Conservation (phyloP, 2,888 invertebrate species). For the Torymus aiolomorphi region DNA sequence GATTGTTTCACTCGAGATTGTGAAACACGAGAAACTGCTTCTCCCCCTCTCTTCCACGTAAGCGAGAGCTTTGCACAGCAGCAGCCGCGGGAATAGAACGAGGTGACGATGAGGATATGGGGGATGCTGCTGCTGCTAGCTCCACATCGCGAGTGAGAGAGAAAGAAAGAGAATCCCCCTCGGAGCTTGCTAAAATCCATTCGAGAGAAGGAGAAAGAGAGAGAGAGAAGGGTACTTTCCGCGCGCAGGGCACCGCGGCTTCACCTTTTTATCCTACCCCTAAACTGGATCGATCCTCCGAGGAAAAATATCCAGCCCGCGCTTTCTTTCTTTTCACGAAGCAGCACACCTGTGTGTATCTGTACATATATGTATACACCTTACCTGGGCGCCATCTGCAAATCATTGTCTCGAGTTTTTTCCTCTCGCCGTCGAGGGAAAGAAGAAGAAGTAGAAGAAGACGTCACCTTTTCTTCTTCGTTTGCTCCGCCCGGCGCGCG, state of each 20-base stretch:
- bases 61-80: slow-evolving; percentile 36
- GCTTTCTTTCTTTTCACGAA: too few relatives aligned
- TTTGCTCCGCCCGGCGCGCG: too few relatives aligned
- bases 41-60: not conserved
- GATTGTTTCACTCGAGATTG: slow-evolving; percentile 69
- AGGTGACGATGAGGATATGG: slow-evolving; percentile 52
- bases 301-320: slow-evolving; percentile 53
- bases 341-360: not conserved
- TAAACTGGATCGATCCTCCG: slow-evolving; percentile 62
- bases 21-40: slow-evolving; percentile 66
- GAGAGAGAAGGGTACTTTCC: slow-evolving; percentile 60
- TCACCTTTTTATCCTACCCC: slow-evolving; percentile 52
- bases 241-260: slow-evolving; percentile 29
- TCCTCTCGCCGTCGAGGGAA: not conserved
- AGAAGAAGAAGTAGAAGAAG: too few relatives aligned
- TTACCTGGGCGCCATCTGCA: slow-evolving; percentile 23
- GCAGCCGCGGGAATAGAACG: slow-evolving; percentile 40
- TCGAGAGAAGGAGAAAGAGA: slow-evolving; percentile 56
- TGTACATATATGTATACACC: not conserved
- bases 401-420: slow-evolving; percentile 23
- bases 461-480: not conserved
- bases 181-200: slow-evolving; percentile 63
- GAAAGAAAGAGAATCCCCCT: slow-evolving; percentile 31
- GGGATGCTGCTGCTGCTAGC: slow-evolving; percentile 22
- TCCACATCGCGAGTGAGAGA: not conserved